Conservation (phyloP, 2,797 vertebrate genomes). For the Macroramphosus scolopax region DNA sequence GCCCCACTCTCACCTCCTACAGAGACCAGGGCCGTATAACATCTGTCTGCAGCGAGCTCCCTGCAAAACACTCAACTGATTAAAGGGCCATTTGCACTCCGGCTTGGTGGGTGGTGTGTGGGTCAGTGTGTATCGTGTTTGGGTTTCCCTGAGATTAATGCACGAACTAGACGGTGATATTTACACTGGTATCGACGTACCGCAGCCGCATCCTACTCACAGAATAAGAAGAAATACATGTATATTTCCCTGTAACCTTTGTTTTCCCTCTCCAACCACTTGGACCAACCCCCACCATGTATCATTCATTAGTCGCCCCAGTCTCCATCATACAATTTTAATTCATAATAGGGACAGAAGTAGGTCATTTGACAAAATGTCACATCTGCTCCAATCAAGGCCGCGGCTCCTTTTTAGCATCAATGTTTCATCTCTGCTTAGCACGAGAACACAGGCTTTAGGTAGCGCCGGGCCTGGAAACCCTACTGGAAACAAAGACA, state of each 20-base stretch:
- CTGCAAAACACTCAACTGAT: constrained; percentile 66
- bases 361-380: constrained; percentile 82
- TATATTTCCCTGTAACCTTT: constrained; percentile 43
- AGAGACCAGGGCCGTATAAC: constrained; percentile 54
- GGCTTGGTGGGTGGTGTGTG: constrained; percentile 36
- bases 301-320: constrained; percentile 75
- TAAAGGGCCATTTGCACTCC: constrained; percentile 65
- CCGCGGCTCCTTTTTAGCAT: constrained; percentile 65
- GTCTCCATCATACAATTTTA: constrained; percentile 80
- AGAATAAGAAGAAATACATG: too few relatives aligned
- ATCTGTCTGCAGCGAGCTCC: constrained; percentile 63
- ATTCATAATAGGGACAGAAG: constrained; percentile 80
- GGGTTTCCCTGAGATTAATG: too few relatives aligned
- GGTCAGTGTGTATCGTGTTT: too few relatives aligned
- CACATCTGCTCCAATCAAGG: constrained; percentile 78
- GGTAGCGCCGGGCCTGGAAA: constrained; percentile 6
- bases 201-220: background rate
- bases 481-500: too few relatives aligned
- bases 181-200: constrained; percentile 6
- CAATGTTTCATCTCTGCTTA: constrained; percentile 59
- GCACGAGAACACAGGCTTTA: constrained; percentile 26
- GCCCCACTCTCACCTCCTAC: constrained; percentile 53
- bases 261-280: constrained; percentile 40
- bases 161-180: constrained; percentile 7
- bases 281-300: constrained; percentile 56